A percentile compares a stretch with the other conserved stretches of the same genome.
Conservation (phyloP, 2,797 vertebrate genomes). For the Galagoides demidoff region DNA sequence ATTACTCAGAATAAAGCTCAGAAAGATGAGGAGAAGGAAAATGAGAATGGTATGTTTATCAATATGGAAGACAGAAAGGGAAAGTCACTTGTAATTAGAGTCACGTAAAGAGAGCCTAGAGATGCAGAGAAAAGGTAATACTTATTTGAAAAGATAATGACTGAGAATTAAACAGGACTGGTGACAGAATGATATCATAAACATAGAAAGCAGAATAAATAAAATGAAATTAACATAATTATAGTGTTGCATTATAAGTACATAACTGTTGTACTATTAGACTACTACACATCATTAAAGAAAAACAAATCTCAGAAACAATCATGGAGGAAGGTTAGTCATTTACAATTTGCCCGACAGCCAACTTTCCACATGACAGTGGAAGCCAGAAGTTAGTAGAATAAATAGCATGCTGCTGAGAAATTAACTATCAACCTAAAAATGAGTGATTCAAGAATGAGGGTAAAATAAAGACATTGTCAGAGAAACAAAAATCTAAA, state of each 20-base stretch:
- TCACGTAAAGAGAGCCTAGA: background rate
- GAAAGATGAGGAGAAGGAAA: background rate
- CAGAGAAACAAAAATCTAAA: slow-evolving; percentile 39
- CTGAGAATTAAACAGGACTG: background rate
- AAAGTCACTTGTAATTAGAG: background rate
- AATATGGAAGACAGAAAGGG: background rate
- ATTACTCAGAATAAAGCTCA: background rate
- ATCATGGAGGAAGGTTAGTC: background rate
- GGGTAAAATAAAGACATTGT: background rate
- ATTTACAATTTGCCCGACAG: background rate
- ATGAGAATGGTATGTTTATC: background rate
- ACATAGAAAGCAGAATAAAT: background rate
- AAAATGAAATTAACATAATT: background rate
- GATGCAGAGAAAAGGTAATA: background rate
- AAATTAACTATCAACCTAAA: slow-evolving; percentile 48
- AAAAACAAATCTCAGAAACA: background rate
- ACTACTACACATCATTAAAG: background rate
- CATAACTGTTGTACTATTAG: background rate
- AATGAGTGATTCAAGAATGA: background rate
- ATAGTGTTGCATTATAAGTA: background rate
- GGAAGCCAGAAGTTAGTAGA: background rate
- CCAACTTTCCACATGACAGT: background rate
- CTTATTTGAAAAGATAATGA: background rate
- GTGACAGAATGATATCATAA: background rate
- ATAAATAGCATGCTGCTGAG: background rate